phyloP scores from a whole-genome alignment of 2,797 vertebrate species.

The Fratercula arctica region DNA sequence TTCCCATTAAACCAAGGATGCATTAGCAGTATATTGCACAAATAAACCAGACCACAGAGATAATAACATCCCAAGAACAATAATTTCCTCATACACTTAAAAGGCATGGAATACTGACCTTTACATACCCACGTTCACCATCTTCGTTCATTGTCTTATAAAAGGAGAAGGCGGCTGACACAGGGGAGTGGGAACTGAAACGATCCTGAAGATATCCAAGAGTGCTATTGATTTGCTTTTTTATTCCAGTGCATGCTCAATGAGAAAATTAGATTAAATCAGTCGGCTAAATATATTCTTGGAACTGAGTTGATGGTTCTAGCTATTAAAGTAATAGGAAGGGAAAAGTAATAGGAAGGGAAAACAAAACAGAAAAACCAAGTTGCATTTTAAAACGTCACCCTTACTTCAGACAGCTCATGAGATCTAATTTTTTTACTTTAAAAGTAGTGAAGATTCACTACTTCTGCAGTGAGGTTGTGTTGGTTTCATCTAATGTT shows the following conservation, averaged over 20 bases:
- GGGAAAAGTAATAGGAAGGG: not conserved
- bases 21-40: not conserved
- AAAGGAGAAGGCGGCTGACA: not conserved
- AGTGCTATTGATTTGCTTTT: conserved; percentile 24
- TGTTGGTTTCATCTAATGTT: not conserved
- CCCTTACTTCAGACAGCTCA: not conserved
- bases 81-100: not conserved
- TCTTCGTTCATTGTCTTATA: not conserved
- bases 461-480: not conserved
- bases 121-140: not conserved
- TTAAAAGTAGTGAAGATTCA: not conserved
- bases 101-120: not conserved
- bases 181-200: not conserved
- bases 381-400: not conserved
- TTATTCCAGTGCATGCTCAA: conserved; percentile 33
- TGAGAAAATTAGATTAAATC: conserved; percentile 44
- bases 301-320: not conserved
- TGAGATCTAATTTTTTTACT: not conserved
- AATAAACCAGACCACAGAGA: not conserved
- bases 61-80: not conserved
- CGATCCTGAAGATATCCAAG: not conserved
- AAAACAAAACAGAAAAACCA: not conserved
- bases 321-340: not conserved
- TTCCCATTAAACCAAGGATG: not conserved
- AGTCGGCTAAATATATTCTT: conserved; percentile 30